Evolutionary conservation across 2,797 vertebrate species (phyloP).

Genomic region (Neopelma chrysocephalum): DNA sequence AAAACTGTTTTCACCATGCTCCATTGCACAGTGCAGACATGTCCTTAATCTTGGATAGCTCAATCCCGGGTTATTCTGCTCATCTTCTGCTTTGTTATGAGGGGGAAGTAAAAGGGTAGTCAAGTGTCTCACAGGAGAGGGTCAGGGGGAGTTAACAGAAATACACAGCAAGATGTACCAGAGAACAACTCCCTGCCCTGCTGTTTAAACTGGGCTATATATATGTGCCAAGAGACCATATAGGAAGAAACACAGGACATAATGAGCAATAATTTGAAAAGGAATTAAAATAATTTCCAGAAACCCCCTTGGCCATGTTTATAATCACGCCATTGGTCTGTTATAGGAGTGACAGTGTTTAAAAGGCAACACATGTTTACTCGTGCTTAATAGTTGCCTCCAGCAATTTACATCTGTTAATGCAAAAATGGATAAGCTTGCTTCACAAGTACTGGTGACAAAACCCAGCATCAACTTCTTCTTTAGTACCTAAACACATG

Average conservation of each 20-base stretch:
- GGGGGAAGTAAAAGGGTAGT: neutral
- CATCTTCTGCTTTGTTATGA: neutral
- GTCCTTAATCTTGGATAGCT: neutral
- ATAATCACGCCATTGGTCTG: neutral
- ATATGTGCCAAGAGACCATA: neutral
- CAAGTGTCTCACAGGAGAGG: neutral
- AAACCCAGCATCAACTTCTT: neutral
- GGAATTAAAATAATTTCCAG: neutral
- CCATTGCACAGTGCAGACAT: neutral
- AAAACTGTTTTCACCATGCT: neutral
- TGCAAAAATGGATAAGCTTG: neutral
- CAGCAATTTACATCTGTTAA: conserved; percentile 39
- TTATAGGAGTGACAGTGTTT: neutral
- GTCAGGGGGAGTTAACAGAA: neutral
- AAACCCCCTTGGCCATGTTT: neutral
- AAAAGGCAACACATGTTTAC: conserved; percentile 17
- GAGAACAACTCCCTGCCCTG: neutral
- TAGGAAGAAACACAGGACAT: neutral
- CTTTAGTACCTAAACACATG: conserved; percentile 15
- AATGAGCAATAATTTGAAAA: neutral
- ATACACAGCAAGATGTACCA: neutral
- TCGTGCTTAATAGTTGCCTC: neutral
- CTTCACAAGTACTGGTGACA: neutral
- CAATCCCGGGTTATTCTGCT: neutral
- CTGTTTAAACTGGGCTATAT: neutral